Base-by-base conservation (phyloP, 2,888 invertebrate genomes). In the Chymomyza procnemis region DNA sequence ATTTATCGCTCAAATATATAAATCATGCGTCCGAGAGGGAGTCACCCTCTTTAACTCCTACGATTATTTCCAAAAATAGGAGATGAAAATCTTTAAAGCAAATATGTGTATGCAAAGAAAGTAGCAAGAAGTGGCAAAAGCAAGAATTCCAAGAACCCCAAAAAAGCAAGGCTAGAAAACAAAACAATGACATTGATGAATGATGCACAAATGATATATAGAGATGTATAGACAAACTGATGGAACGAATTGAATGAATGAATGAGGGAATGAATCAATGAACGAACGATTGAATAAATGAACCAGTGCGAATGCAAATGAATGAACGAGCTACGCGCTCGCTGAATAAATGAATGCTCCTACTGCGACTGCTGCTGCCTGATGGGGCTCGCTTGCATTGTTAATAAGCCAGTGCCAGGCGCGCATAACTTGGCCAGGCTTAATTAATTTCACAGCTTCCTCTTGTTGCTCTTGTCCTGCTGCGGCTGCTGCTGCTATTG, bases 121-220 rank as follows among this genome's bases (percentile, higher is more conserved):
- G 6, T 30, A n/a, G 16, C 6, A 41, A n/a, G 12, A 55, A 74
- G n/a, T 18, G 21, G 19, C 5, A 41, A 19, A n/a, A n/a, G n/a
- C n/a, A n/a, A 16, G 26, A 41, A 22, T 2, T 26, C 5, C 2
- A 4, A 4, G 8, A 2, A 26, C 1, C 12, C 22, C 21, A 21
- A 18, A 21, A 18, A 52, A 55, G 34, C 52, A 18, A 61, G 52
- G 52, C 34, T 50, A 50, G 52, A 52, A 54, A 41, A 61, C 54
- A 71, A 75, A 73, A 67, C 74, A 87, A 82, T 82, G 87, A 87
- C 83, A 87, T 83, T 83, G 83, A 83, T 85, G 87, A 79, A 83
- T 87, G 83, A 76, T 82, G 74, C 76, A 67, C 59, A 76, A 75
- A 87, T 83, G 83, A 87, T 83, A 74, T 74, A 83, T 83, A 73